Conservation (phyloP, 2,797 vertebrate genomes). For the Hirundo rustica region DNA sequence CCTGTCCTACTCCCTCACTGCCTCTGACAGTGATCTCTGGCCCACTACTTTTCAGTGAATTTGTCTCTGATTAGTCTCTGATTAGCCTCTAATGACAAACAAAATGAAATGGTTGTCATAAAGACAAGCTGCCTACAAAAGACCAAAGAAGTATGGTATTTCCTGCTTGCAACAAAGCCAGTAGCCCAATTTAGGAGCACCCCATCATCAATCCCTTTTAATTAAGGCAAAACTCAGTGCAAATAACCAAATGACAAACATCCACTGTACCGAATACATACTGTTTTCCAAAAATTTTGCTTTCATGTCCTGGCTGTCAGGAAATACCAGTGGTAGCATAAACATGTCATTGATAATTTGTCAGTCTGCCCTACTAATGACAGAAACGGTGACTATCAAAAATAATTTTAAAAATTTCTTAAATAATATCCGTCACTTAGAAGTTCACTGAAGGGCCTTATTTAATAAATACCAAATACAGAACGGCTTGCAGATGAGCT, state of each 20-base stretch:
- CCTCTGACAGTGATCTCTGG: accelerated
- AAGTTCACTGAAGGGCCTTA: neutral
- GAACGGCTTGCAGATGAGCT: neutral
- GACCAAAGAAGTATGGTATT: neutral
- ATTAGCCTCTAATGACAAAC: neutral
- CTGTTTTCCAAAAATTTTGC: conserved; percentile 41
- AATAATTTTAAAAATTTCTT: conserved; percentile 52
- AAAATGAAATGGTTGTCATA: neutral
- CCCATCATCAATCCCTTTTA: neutral
- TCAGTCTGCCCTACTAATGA: conserved; percentile 75
- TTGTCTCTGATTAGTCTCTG: neutral
- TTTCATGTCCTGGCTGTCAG: conserved; percentile 29
- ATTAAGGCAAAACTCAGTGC: conserved; percentile 1
- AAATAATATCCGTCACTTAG: conserved; percentile 56
- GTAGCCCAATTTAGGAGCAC: neutral
- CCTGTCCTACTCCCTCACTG: neutral
- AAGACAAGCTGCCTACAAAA: neutral
- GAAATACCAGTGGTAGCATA: conserved; percentile 37
- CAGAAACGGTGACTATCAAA: conserved; percentile 72
- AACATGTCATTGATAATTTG: conserved; percentile 75
- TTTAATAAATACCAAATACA: neutral
- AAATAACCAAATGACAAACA: conserved; percentile 56
- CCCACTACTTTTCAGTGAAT: neutral
- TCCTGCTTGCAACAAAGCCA: conserved; percentile 12
- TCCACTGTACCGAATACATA: neutral